Percentiles rank a stretch among this genome's conserved stretches.
phyloP scores from a whole-genome alignment of 2,888 invertebrate species.

The Geophilus truncorum region DNA sequence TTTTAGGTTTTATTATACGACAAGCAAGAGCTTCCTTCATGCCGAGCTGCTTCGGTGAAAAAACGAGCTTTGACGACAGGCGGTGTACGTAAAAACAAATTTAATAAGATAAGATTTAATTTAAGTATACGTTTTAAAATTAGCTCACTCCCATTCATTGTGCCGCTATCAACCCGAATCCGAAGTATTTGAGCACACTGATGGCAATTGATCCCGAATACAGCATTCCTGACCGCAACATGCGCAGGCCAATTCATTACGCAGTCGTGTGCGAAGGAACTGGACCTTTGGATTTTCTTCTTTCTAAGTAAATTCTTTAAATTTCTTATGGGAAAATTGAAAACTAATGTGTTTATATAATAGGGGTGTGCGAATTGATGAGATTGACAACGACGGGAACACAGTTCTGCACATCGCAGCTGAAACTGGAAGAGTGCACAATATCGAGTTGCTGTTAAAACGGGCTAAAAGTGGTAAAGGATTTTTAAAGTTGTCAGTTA shows the following conservation, averaged over 20 bases:
- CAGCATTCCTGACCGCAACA: constrained; percentile 50
- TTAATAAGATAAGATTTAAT: background rate
- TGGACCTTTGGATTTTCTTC: constrained; percentile 50
- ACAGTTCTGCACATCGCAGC: constrained; percentile 50
- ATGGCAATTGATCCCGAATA: constrained; percentile 50
- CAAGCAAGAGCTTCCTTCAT: constrained; percentile 45
- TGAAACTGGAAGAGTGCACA: constrained; percentile 47
- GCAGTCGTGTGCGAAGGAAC: constrained; percentile 53
- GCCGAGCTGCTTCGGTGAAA: constrained; percentile 47
- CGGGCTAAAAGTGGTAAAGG: constrained; percentile 45
- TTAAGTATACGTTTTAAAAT: background rate
- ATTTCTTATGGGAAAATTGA: too few relatives aligned
- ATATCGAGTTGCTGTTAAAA: constrained; percentile 47
- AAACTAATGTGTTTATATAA: background rate
- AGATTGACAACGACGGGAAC: constrained; percentile 47
- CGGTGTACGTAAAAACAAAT: constrained; percentile 41
- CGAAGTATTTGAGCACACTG: constrained; percentile 49
- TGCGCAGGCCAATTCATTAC: constrained; percentile 53
- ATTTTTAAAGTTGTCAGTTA: too few relatives aligned
- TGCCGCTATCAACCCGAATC: constrained; percentile 54
- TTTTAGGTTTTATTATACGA: constrained; percentile 47
- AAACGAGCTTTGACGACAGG: constrained; percentile 47
- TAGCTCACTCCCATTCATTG: constrained; percentile 54
- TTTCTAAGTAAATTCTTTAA: constrained; percentile 42
- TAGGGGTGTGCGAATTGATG: constrained; percentile 46